Evolutionary conservation across 2,888 invertebrate genomes (phyloP).

Genomic region (Dynastes maya): DNA sequence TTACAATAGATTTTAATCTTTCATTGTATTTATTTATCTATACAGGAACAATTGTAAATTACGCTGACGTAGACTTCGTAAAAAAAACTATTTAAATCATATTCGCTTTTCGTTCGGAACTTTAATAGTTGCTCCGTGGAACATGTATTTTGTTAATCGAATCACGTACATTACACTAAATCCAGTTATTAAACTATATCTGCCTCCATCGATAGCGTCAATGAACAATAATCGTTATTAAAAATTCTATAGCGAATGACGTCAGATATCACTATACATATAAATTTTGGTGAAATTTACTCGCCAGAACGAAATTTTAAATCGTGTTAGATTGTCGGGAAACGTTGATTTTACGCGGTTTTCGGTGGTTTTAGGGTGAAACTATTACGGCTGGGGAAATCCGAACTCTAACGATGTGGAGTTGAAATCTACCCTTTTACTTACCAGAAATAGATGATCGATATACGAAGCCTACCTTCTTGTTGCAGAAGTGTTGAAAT

Average conservation of each 20-base stretch:
- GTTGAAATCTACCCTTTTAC: slow-evolving; percentile 11
- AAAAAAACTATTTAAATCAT: slow-evolving; percentile 3
- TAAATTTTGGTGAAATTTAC: background rate
- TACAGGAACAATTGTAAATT: slow-evolving; percentile 17
- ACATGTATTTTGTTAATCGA: slow-evolving; percentile 13
- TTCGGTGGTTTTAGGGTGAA: background rate
- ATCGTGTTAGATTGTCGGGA: background rate
- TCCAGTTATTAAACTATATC: slow-evolving; percentile 35
- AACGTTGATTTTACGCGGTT: slow-evolving; percentile 6
- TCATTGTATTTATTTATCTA: slow-evolving; percentile 1
- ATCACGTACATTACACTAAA: slow-evolving; percentile 33
- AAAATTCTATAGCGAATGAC: background rate
- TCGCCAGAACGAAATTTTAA: background rate
- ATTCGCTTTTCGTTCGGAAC: background rate
- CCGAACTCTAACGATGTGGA: background rate
- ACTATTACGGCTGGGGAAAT: slow-evolving; percentile 11
- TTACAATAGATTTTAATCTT: slow-evolving; percentile 8
- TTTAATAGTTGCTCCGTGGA: background rate
- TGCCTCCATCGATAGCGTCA: background rate
- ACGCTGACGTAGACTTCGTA: background rate
- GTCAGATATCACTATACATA: background rate
- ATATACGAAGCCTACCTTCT: slow-evolving; percentile 23
- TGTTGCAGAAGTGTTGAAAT: background rate
- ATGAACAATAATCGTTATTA: background rate
- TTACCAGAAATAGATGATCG: slow-evolving; percentile 42